Evolutionary conservation across 2,113 vertebrate species (phyloP).

Genomic region (Pseudolaguvia tuberculata): DNA sequence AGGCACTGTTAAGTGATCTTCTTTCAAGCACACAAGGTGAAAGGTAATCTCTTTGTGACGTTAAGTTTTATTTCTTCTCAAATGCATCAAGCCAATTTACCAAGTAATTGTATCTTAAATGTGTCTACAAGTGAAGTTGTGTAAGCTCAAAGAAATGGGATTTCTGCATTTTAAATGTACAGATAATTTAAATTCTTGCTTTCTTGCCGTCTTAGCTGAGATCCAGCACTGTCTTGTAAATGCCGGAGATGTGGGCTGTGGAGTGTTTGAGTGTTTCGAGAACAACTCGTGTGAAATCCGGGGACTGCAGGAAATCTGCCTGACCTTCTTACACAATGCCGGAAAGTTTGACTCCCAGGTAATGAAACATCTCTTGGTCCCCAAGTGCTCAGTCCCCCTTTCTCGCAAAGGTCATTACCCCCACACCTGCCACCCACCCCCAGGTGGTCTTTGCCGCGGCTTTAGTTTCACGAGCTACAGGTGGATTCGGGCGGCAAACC

Average conservation of each 20-base stretch:
- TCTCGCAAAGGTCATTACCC: conserved; percentile 48
- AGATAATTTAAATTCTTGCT: neutral
- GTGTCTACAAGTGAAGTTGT: conserved; percentile 1
- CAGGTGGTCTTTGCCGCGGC: conserved; percentile 49
- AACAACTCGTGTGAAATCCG: conserved; percentile 99
- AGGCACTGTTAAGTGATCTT: conserved; percentile 18
- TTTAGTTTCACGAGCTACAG: conserved; percentile 58
- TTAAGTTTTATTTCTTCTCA: neutral
- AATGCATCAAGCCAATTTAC: neutral
- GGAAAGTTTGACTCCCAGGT: conserved; percentile 99
- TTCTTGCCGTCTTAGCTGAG: conserved; percentile 73
- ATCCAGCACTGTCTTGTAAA: conserved; percentile 97
- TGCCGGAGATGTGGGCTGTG: conserved; percentile 94
- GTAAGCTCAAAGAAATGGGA: conserved; percentile 1
- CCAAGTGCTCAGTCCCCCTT: neutral
- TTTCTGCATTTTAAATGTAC: neutral
- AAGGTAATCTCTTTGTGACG: conserved; percentile 19
- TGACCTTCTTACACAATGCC: conserved; percentile 98
- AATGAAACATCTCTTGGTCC: conserved; percentile 51
- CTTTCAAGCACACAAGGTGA: conserved; percentile 29
- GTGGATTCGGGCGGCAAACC: conserved; percentile 48
- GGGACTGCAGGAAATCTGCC: conserved; percentile 96
- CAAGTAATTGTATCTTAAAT: conserved; percentile 1
- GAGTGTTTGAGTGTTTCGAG: conserved; percentile 98
- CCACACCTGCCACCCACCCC: no score